Evolutionary conservation across 1,140 invertebrate species (phyloP).

Genomic region (Oreohelix idahoensis): DNA sequence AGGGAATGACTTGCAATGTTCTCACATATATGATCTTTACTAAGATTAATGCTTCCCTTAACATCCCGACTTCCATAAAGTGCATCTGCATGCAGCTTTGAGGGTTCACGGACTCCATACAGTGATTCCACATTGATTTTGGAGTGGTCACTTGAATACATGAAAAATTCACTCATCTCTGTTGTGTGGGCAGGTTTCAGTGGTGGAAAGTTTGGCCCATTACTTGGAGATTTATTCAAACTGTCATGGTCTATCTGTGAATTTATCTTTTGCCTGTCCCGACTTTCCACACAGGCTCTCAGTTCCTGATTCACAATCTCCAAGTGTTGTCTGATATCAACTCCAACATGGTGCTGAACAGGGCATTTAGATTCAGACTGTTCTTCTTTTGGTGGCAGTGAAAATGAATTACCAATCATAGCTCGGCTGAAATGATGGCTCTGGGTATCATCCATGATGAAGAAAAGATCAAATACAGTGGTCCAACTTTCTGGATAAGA

Average conservation of each 20-base stretch:
- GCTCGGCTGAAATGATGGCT: constrained; percentile 1
- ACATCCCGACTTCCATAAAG: not conserved
- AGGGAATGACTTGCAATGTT: not conserved
- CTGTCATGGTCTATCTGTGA: constrained; percentile 15
- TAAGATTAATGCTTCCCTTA: not conserved
- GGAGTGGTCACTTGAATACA: constrained; percentile 18
- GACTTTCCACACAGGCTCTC: constrained; percentile 6
- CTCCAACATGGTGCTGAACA: not conserved
- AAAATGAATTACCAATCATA: not conserved
- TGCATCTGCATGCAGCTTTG: not conserved
- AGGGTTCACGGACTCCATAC: not conserved
- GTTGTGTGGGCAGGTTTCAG: not conserved
- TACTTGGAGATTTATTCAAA: not conserved
- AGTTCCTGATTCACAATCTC: constrained; percentile 7
- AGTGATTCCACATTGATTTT: constrained; percentile 14
- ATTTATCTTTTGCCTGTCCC: not conserved
- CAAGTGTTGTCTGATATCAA: not conserved
- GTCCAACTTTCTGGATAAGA: not conserved
- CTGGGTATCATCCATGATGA: not conserved
- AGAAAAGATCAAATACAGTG: not conserved
- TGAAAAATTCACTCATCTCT: constrained; percentile 18
- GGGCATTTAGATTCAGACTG: not conserved
- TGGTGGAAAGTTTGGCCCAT: not conserved
- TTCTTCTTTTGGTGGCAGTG: not conserved
- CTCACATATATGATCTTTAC: constrained; percentile 15